Evolutionary conservation across 2,888 invertebrate species (phyloP).

Genomic region (Rutpela maculata): DNA sequence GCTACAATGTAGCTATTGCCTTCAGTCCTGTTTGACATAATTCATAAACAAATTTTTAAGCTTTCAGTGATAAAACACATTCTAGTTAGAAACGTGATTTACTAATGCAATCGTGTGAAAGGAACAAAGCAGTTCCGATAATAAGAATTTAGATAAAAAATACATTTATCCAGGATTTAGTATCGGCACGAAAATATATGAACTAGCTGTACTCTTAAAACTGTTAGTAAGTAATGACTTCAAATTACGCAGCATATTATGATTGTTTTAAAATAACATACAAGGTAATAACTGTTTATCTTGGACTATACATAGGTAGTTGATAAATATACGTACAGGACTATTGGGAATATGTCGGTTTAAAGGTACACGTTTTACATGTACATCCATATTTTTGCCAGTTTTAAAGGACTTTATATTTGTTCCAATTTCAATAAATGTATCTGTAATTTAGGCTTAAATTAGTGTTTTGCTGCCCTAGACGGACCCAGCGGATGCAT

Average conservation of each 20-base stretch:
- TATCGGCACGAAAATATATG: conserved; percentile 30
- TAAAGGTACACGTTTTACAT: no score
- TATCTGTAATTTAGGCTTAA: conserved; percentile 24
- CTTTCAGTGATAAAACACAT: conserved; percentile 25
- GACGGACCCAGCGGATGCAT: conserved; percentile 51
- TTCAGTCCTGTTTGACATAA: background rate
- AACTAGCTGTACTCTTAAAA: background rate
- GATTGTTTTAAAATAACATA: background rate
- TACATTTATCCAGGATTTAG: background rate
- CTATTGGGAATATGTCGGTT: no score
- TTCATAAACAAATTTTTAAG: background rate
- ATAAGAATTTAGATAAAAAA: conserved; percentile 9
- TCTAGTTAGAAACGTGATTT: conserved; percentile 32
- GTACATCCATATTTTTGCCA: no score
- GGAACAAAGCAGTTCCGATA: conserved; percentile 15
- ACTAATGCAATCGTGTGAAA: background rate
- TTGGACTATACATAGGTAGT: no score
- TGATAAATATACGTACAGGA: no score
- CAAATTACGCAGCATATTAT: background rate
- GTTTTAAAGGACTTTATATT: background rate
- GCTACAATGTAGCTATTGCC: background rate
- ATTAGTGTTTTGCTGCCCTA: conserved; percentile 30
- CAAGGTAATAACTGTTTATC: background rate
- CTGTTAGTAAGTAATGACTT: background rate
- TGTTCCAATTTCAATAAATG: conserved; percentile 12